Base-by-base conservation (phyloP, 92 coral and sea anemone species). In the Siderastrea radians region DNA sequence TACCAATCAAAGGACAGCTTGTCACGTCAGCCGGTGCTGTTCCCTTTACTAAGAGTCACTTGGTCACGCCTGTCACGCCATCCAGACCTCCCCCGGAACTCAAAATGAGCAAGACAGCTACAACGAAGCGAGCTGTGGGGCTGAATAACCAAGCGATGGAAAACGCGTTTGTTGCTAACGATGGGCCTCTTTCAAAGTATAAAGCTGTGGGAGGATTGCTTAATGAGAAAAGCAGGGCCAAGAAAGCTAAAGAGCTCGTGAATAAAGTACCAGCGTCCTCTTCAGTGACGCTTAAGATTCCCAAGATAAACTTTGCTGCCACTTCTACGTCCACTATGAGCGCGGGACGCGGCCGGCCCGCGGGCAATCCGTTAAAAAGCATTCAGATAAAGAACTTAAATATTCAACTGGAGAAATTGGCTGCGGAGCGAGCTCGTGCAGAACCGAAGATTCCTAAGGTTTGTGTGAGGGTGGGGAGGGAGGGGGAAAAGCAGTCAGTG, bases 241-340 rank as follows among this genome's bases (percentile, higher is more conserved):
- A 81, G 74, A 90, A 89, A 68, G 89, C 89, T 5, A 92, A 89
- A 72, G 96, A 90, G 49, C 73, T 87, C n/a, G 50, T 88, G 45
- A 74, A 86, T 60, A 93, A 91, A 85, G 75, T 81, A 63, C 78
- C 92, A 38, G 85, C 91, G 15, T 79, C 89, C 9, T 87, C 87
- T 5, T 71, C 83, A 26, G 83, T 95, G 59, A 68, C 83, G 49
- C 87, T 98, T 77, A 94, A 95, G 80, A 92, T 98, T 46, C 99
- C 99, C 46, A 98, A 98, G 92, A 98, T 98, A 49, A 98, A 96
- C 86, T 98, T 96, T 90, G 99, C 99, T 11, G 99, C 99, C 4
- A 98, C 99, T 3, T 98, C 99, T 1, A 98, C 99, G 58, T 98
- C 99, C 3, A 94, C 96, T 46, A 96, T 98, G 92, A 94, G 98